Base-by-base conservation (phyloP, 2,113 vertebrate species). In the Pteronura brasiliensis region DNA sequence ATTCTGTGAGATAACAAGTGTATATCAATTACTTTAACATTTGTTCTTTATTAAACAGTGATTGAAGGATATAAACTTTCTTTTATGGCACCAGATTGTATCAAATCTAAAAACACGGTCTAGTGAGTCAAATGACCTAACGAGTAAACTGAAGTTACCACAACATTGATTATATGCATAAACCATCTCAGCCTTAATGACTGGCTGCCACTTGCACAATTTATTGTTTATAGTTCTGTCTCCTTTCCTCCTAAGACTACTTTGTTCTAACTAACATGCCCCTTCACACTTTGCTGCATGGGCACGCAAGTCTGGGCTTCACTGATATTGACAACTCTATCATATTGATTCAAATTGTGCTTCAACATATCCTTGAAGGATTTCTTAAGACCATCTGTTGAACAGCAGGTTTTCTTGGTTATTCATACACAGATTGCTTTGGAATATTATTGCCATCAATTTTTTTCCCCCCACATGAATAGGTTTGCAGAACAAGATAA, bases 301-400 rank as follows among this genome's bases (percentile, higher is more conserved):
- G 29, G 7, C n/a, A 3, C 4, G 7, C 87, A 79, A 63, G 47
- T 93, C 7, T 61, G 49, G 31, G 6, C 36, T 77, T 88, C 65
- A 36, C 10, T 89, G 20, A 72, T 93, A 93, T 18, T 96, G 92
- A 97, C 72, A 92, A 8, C 36, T 97, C 27, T 65, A 67, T 93
- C 65, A 44, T 82, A 96, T 77, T 94, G 90, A 94, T 94, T 91
- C 59, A 79, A 88, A 93, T 34, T 85, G 15, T 90, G 79, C 74
- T 93, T 77, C 29, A 89, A 65, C 7, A 69, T 20, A 4, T 82
- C 63, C 72, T 94, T 94, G 34, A 95, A 96, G 44, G 6, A 87
- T 86, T 86, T 87, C 42, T 86, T 71, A 52, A 31, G 23, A 52
- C 44, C n/a, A 83, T 93, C 83, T 96, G 59, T 36, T 88, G 52